These are phyloP conservation scores for Premnoplex brunnescens DNA, from an alignment of 2,797 vertebrate species.

Conservation along the genomic window DNA sequence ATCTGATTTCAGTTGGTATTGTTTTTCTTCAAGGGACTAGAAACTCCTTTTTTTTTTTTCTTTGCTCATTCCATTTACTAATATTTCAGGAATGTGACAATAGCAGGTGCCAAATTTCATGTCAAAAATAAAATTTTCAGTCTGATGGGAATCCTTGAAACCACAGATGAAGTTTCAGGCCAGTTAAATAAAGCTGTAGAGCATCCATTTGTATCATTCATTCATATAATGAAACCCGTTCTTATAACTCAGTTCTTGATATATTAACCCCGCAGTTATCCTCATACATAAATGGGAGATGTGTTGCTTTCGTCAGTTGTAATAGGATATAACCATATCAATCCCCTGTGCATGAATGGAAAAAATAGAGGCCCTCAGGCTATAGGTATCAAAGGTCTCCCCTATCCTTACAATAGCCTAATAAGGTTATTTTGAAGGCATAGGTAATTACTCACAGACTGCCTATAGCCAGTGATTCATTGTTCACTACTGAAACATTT, in stretches of 20 bases:
- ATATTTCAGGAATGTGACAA: conserved; percentile 24
- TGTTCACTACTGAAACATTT: conserved; percentile 42
- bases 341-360: conserved; percentile 48
- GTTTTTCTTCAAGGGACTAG: background rate
- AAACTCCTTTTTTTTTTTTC: background rate
- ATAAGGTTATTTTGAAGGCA: conserved; percentile 61
- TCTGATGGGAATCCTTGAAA: conserved; percentile 51
- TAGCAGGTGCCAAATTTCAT: conserved; percentile 11
- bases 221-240: conserved; percentile 57
- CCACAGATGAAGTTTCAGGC: conserved; percentile 28
- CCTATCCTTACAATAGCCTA: conserved; percentile 55
- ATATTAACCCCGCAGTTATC: conserved; percentile 49
- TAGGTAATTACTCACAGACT: conserved; percentile 43
- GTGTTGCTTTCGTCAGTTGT: conserved; percentile 47
- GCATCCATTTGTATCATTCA: conserved; percentile 52
- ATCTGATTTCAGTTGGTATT: background rate
- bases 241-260: conserved; percentile 54
- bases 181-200: conserved; percentile 38
- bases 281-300: conserved; percentile 50
- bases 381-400: conserved; percentile 50
- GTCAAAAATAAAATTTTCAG: conserved; percentile 30
- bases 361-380: conserved; percentile 44
- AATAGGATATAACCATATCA: conserved; percentile 52
- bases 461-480: conserved; percentile 42
- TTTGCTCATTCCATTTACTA: background rate